Percentiles rank a stretch among this genome's conserved stretches.
Conservation (phyloP, 2,113 vertebrate genomes). For the Mobula hypostoma region DNA sequence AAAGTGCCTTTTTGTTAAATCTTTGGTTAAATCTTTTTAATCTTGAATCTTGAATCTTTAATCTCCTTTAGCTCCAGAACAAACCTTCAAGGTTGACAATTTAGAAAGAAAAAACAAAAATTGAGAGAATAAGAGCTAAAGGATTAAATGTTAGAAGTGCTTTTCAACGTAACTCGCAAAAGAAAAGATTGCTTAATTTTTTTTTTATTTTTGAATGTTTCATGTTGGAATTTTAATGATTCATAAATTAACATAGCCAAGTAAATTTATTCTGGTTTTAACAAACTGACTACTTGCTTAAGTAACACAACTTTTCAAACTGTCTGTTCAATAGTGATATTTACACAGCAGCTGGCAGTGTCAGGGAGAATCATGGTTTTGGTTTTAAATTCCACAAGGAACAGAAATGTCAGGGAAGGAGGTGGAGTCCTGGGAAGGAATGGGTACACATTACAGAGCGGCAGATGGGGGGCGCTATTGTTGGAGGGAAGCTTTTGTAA, state of each 20-base stretch:
- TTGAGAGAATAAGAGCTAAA: no score
- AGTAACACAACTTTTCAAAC: background rate
- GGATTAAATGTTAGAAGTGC: no score
- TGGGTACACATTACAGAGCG: background rate
- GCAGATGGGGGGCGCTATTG: no score
- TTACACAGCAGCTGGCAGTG: background rate
- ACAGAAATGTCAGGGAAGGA: background rate
- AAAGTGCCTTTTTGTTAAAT: no score
- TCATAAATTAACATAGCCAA: background rate
- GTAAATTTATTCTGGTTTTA: background rate
- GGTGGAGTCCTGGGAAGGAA: background rate
- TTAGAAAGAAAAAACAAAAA: no score
- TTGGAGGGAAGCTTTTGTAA: background rate
- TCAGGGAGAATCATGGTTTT: background rate
- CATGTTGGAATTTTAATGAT: background rate
- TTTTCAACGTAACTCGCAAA: no score
- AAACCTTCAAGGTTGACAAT: no score
- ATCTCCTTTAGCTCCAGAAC: no score
- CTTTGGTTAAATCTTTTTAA: no score
- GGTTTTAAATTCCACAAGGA: background rate
- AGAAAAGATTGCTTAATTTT: background rate
- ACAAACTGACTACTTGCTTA: background rate
- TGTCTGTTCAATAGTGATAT: background rate
- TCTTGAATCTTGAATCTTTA: no score
- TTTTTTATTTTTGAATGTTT: background rate